A percentile compares a stretch with the other conserved stretches of the same genome.
Conservation (phyloP, 2,888 invertebrate species). For the Pseudanteris insignis region DNA sequence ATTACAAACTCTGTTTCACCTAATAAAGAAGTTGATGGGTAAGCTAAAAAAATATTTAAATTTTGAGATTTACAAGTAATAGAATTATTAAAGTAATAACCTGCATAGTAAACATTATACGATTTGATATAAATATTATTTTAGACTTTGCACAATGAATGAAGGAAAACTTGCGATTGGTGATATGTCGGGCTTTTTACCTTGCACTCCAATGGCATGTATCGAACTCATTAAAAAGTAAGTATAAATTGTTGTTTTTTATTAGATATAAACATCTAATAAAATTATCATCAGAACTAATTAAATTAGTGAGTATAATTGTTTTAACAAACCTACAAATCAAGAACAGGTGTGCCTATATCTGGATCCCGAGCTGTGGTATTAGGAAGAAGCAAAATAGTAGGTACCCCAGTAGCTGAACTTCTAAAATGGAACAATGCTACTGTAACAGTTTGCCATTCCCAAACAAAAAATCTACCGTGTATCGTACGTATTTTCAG, state of each 20-base stretch:
- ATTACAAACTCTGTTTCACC: conserved; percentile 89
- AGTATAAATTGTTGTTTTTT: too few relatives aligned
- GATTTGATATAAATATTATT: too few relatives aligned
- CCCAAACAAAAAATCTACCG: conserved; percentile 85
- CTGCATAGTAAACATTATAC: too few relatives aligned
- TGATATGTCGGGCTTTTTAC: conserved; percentile 88
- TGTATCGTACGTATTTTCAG: conserved; percentile 73
- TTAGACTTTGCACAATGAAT: conserved; percentile 89
- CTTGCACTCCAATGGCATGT: conserved; percentile 97
- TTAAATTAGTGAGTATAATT: too few relatives aligned
- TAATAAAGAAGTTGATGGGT: conserved; percentile 96
- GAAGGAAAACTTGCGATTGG: conserved; percentile 93
- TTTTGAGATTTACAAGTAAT: not conserved
- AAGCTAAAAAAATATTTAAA: not conserved
- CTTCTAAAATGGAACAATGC: conserved; percentile 96
- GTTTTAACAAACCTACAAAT: too few relatives aligned
- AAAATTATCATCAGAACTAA: too few relatives aligned
- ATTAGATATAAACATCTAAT: too few relatives aligned
- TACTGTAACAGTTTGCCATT: conserved; percentile 97
- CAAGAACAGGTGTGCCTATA: conserved; percentile 78
- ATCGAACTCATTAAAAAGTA: conserved; percentile 86
- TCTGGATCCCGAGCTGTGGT: conserved; percentile 91
- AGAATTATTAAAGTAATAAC: not conserved
- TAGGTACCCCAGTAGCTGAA: conserved; percentile 94
- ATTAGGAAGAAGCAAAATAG: conserved; percentile 95